A percentile compares a stretch with the other conserved stretches of the same genome.
These are phyloP conservation scores for Acipenser oxyrinchus DNA, from an alignment of 2,797 vertebrate genomes.

Conservation along the genomic window DNA sequence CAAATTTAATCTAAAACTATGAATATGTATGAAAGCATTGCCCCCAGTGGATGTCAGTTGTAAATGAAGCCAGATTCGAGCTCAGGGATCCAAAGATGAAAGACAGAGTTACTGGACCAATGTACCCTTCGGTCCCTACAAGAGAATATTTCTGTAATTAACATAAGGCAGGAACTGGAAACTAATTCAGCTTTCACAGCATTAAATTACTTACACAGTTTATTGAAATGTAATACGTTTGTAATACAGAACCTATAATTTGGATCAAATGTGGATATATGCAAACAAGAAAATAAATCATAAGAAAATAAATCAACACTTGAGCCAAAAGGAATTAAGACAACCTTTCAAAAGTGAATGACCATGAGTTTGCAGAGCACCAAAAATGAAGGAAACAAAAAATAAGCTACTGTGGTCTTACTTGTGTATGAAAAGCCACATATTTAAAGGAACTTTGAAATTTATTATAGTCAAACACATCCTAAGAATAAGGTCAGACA, in stretches of 20 bases:
- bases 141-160: background rate
- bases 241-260: background rate
- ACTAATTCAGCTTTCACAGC: no score
- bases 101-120: background rate
- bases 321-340: background rate
- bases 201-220: no score
- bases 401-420: no score
- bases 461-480: no score
- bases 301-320: background rate
- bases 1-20: background rate
- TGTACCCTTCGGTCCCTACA: background rate
- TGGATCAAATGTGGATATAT: background rate
- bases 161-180: background rate
- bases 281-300: background rate
- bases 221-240: background rate
- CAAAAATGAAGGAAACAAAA: background rate
- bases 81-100: background rate
- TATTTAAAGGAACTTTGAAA: no score
- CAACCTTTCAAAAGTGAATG: background rate
- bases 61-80: background rate
- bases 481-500: no score
- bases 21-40: background rate
- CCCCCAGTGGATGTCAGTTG: background rate
- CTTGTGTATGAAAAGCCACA: no score
- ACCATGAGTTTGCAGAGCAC: background rate